Base-by-base conservation (phyloP, 2,797 vertebrate species). In the Potorous gilbertii region DNA sequence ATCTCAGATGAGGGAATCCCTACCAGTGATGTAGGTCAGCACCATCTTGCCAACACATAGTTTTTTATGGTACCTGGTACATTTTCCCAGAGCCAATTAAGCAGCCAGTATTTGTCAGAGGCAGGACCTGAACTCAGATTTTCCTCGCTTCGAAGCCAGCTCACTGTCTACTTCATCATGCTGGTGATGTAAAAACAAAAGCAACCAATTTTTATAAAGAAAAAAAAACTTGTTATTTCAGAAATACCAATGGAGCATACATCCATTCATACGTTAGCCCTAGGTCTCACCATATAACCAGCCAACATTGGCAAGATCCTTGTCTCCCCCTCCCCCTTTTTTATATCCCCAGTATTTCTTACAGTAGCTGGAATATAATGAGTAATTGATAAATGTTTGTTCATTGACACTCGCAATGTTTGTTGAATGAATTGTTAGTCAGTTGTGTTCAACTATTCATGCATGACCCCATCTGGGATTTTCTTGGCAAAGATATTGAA, bases 271-370 rank as follows among this genome's bases (percentile, higher is more conserved):
- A 16, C 5, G 66, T 40, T 40, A 21, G 9, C n/a, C n/a, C 66
- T 40, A n/a, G 34, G 18, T 74, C 62, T 74, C 62, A 40, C 62
- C 62, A 74, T 2, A 5, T 74, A 74, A 74, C 14, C 62, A 74
- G 66, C n/a, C n/a, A 16, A 74, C n/a, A 40, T 40, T 6, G 16
- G 66, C 34, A 74, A 18, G n/a, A 21, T 0, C 18, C 31, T 34
- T 34, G 31, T 40, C 3, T 2, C 0, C 1, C 6, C n/a, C 1
- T 8, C 0, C 6, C 16, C 1, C n/a, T 3, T 18, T 8, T 74
- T 74, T 40, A 74, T 74, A 24, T 74, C 5, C 16, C n/a, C n/a
- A 24, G 18, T 21, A 74, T 29, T 74, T 24, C 18, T 74, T 29
- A 21, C n/a, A 40, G 6, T 24, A 40, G 6, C n/a, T 21, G 2